A percentile compares a stretch with the other conserved stretches of the same genome.
Conservation (phyloP, 2,888 invertebrate genomes). For the Eudemis profundana region DNA sequence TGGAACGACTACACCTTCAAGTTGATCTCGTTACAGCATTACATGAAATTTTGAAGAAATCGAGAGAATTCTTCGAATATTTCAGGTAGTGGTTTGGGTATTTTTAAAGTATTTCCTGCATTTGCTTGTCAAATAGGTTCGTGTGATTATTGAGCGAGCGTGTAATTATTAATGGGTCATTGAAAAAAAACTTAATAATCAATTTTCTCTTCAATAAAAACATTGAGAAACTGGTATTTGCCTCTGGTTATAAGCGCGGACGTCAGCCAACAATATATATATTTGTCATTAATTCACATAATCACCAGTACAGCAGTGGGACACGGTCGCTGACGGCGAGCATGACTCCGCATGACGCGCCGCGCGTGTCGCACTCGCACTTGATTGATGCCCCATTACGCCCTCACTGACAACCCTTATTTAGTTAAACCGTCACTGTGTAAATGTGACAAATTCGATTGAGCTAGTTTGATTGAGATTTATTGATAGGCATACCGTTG, state of each 20-base stretch:
- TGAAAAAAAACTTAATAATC: too few species aligned
- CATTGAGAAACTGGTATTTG: too few species aligned
- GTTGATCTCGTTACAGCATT: too few species aligned
- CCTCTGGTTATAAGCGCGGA: not conserved
- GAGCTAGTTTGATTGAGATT: conserved; percentile 31
- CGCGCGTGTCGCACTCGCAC: conserved; percentile 11
- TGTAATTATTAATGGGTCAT: too few species aligned
- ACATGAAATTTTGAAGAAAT: too few species aligned
- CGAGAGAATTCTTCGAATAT: too few species aligned
- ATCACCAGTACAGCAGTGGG: conserved; percentile 7
- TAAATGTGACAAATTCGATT: conserved; percentile 37
- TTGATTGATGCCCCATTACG: conserved; percentile 30
- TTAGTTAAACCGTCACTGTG: conserved; percentile 26
- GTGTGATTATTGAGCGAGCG: too few species aligned
- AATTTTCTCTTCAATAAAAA: too few species aligned
- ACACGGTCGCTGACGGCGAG: conserved; percentile 35
- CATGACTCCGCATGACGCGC: conserved; percentile 45
- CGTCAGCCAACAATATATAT: not conserved
- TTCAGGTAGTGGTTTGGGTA: too few species aligned
- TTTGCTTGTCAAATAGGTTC: too few species aligned
- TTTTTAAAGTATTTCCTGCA: too few species aligned
- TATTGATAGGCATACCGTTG: conserved; percentile 11
- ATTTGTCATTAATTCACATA: conserved; percentile 27
- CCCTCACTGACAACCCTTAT: conserved; percentile 30
- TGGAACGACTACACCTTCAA: too few species aligned